Percentiles rank a stretch among this genome's conserved stretches.
phyloP scores from a whole-genome alignment of 2,888 invertebrate genomes.

The Dysmachus trigonus region DNA sequence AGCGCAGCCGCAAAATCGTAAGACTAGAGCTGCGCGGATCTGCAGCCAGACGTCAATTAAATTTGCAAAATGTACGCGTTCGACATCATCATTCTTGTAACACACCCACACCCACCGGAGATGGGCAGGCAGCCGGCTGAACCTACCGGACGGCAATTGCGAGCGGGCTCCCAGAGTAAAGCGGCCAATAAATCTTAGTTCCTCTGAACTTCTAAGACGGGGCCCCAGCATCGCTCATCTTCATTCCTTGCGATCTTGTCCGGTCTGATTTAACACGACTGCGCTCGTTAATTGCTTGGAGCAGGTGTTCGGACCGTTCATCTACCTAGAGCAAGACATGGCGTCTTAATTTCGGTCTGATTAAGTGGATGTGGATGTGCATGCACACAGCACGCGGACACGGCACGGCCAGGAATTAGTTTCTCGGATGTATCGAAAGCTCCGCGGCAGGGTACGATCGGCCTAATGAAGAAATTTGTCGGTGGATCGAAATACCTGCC shows the following conservation, averaged over 20 bases:
- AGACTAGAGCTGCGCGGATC: background rate
- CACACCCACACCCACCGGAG: conserved; percentile 30
- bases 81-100: conserved; percentile 40
- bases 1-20: background rate
- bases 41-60: conserved; percentile 34
- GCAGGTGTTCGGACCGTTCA: conserved; percentile 29
- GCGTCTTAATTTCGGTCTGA: conserved; percentile 33
- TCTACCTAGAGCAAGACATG: conserved; percentile 1
- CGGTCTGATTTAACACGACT: conserved; percentile 39
- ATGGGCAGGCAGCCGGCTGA: background rate
- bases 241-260: conserved; percentile 28
- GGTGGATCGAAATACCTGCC: conserved; percentile 10
- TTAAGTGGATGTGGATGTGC: conserved; percentile 21
- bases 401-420: background rate
- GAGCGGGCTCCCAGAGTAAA: background rate
- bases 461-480: conserved; percentile 39
- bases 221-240: conserved; percentile 22
- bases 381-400: background rate
- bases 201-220: background rate
- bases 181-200: conserved; percentile 30
- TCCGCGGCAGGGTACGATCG: background rate
- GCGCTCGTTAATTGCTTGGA: conserved; percentile 36
- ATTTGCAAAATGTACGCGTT: conserved; percentile 10
- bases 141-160: conserved; percentile 22
- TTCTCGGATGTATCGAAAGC: background rate